phyloP scores from a whole-genome alignment of 2,888 invertebrate species.

The Hydroisotoma schaefferi region DNA sequence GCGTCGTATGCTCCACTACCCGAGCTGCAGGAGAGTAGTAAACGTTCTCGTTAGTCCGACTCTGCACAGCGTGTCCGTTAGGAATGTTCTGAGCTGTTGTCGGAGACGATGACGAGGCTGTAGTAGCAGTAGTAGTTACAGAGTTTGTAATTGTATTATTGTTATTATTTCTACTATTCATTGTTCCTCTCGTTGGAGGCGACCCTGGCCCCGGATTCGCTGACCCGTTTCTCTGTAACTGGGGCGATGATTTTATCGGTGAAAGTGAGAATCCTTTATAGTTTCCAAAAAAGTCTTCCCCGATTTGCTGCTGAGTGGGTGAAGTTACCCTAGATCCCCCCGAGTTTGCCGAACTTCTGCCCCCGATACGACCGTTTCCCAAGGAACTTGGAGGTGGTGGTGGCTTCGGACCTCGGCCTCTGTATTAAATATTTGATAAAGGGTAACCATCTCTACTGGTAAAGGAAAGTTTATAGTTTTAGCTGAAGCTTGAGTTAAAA shows the following conservation, averaged over 20 bases:
- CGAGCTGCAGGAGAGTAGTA: conserved; percentile 41
- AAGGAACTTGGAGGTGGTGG: not conserved
- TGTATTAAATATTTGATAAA: conserved; percentile 4
- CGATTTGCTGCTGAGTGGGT: conserved; percentile 2
- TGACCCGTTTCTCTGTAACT: conserved; percentile 4
- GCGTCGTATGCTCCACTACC: conserved; percentile 19
- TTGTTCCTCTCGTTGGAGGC: conserved; percentile 9
- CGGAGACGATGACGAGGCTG: no score
- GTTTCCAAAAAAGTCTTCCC: conserved; percentile 69
- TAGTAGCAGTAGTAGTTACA: no score
- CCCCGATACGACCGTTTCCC: not conserved
- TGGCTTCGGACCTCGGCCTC: conserved; percentile 2
- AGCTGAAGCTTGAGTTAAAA: no score
- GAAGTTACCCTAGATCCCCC: not conserved
- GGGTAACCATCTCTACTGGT: conserved; percentile 3
- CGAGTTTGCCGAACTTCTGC: not conserved
- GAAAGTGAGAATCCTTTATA: conserved; percentile 80
- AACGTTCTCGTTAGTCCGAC: conserved; percentile 38
- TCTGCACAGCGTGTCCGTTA: conserved; percentile 30
- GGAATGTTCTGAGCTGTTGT: conserved; percentile 11
- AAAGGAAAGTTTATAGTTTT: not conserved
- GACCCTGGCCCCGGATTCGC: conserved; percentile 4
- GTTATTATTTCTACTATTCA: conserved; percentile 31
- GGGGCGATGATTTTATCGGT: conserved; percentile 55
- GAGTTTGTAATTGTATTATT: conserved; percentile 15